Evolutionary conservation across 2,113 vertebrate genomes (phyloP).

Genomic region (Trachemys scripta): DNA sequence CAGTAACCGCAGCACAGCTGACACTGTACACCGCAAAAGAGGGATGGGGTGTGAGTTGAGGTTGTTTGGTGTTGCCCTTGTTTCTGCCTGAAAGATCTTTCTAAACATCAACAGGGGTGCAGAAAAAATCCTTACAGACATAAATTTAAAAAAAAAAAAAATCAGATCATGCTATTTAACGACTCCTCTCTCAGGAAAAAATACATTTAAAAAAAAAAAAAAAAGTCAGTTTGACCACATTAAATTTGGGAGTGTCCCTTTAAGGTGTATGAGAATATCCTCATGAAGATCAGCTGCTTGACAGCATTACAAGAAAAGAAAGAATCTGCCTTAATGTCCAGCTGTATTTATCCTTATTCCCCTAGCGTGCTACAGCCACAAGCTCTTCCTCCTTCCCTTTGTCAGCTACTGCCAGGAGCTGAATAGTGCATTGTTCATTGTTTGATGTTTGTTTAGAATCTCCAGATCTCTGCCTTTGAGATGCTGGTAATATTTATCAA

Average conservation of each 20-base stretch:
- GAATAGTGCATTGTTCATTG: not conserved
- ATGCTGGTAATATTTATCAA: not conserved
- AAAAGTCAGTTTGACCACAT: not conserved
- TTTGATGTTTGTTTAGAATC: not conserved
- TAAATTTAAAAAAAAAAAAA: not conserved
- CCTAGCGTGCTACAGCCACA: not conserved
- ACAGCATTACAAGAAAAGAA: not conserved
- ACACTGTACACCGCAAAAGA: not conserved
- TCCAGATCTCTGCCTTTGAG: not conserved
- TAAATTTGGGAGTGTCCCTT: not conserved
- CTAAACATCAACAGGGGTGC: not conserved
- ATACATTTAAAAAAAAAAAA: fast-evolving
- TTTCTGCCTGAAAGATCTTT: not conserved
- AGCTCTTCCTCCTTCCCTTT: not conserved
- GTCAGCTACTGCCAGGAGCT: not conserved
- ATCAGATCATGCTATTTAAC: not conserved
- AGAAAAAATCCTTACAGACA: not conserved
- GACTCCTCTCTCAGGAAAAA: not conserved
- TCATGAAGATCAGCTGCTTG: not conserved
- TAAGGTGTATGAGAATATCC: not conserved
- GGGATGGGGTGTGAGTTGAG: not conserved
- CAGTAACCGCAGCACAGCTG: not conserved
- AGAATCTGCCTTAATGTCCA: not conserved
- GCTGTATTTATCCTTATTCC: not conserved
- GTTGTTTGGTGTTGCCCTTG: not conserved